A percentile compares a stretch with the other conserved stretches of the same genome.
Conservation (phyloP, 2,888 invertebrate genomes). For the Hipparchia semele region DNA sequence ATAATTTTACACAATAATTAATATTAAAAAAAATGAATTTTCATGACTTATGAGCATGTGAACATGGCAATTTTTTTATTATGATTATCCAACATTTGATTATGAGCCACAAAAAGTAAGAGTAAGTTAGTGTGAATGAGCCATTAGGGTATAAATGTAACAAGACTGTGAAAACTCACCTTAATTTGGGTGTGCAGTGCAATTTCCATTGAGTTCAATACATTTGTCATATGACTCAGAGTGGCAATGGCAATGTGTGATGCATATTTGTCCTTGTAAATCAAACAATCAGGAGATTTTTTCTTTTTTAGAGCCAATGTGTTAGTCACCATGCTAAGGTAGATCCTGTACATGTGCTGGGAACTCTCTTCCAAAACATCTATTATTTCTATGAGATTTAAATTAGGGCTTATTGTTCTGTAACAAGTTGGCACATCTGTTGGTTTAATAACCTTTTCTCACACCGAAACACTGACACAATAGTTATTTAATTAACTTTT, state of each 20-base stretch:
- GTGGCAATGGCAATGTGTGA: constrained; percentile 68
- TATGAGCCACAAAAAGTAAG: no score
- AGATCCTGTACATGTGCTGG: constrained; percentile 71
- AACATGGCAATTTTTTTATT: no score
- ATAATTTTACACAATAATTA: no score
- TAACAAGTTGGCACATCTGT: constrained; percentile 5
- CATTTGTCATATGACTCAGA: constrained; percentile 63
- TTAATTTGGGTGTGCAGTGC: constrained; percentile 65
- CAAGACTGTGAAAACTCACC: constrained; percentile 49
- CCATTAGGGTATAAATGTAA: background rate
- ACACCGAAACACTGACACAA: no score
- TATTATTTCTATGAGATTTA: constrained; percentile 62
- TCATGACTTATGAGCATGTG: no score
- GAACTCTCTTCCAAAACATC: constrained; percentile 69
- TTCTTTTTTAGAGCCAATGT: constrained; percentile 66
- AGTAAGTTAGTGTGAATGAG: background rate
- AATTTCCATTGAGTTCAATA: constrained; percentile 71
- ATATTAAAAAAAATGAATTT: no score
- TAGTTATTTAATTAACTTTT: no score
- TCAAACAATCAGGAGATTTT: constrained; percentile 61
- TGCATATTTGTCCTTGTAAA: constrained; percentile 71
- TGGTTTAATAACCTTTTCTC: no score
- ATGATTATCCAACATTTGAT: no score
- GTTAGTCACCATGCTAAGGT: constrained; percentile 69
- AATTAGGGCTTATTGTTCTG: constrained; percentile 40